These are phyloP conservation scores for Athalia rosae DNA, from an alignment of 2,888 invertebrate species.

Conservation along the genomic window DNA sequence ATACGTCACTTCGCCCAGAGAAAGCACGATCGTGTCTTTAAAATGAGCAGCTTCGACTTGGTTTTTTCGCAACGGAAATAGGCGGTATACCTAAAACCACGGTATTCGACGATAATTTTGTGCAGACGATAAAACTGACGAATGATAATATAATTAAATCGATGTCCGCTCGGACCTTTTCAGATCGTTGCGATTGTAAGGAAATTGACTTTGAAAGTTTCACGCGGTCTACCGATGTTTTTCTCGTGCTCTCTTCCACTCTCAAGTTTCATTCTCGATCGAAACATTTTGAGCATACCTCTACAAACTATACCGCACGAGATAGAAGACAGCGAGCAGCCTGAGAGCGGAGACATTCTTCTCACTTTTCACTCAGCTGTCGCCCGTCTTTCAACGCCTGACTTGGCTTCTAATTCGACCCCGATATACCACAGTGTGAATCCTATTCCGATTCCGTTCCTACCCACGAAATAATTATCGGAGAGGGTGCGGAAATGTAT, in stretches of 20 bases:
- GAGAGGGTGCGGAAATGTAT: conserved; percentile 6
- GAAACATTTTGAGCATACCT: not conserved
- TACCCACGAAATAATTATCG: not conserved
- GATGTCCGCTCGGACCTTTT: too few species aligned
- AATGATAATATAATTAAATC: too few species aligned
- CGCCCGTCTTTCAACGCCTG: conserved; percentile 60
- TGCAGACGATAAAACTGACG: too few species aligned
- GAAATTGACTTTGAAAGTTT: too few species aligned
- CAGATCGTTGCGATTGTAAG: too few species aligned
- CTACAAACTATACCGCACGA: not conserved
- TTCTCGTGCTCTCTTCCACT: too few species aligned
- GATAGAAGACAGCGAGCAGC: not conserved
- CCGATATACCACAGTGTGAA: not conserved
- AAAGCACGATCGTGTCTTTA: conserved; percentile 4
- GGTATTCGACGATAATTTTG: too few species aligned
- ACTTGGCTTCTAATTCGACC: conserved; percentile 48
- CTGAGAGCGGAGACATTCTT: conserved; percentile 43
- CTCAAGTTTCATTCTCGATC: too few species aligned
- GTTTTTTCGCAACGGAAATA: not conserved
- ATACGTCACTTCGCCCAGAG: conserved; percentile 60
- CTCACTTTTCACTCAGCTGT: conserved; percentile 61
- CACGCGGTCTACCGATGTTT: too few species aligned
- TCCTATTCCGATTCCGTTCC: conserved; percentile 10
- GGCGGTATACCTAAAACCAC: too few species aligned
- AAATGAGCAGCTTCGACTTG: not conserved